Evolutionary conservation across 2,113 vertebrate genomes (phyloP), one percentile per base, ranked within the genome.

Genomic region (Syngnathoides biaculeatus): DNA sequence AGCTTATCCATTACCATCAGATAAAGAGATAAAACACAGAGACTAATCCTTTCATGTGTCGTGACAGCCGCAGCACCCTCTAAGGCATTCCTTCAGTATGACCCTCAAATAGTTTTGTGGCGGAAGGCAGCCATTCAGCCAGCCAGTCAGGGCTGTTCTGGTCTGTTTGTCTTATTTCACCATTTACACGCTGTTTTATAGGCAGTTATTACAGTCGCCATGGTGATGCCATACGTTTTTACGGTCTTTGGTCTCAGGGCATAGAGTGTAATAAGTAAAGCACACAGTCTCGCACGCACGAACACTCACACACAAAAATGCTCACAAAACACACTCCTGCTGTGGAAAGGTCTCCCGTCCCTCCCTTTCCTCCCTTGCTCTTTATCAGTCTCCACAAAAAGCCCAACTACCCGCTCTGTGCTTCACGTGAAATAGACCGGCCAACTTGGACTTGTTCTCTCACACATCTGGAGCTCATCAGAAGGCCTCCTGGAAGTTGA

Each of bases 401-500:
- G 80, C 86, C 87, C 76, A 73, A 83, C 83, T 87, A 74, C 73
- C 69, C 58, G 35, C 85, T 81, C 65, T 84, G 75, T 75, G 80
- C 79, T 75, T 72, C 82, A 80, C 85, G 89, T 85, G 84, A 89
- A 88, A 89, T 87, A 82, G 87, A 87, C 63, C 70, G 84, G 80
- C 85, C 75, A 80, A 88, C 78, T 68, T 57, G 77, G 80, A 89
- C 82, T 85, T 81, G 83, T 88, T 84, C 85, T 83, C 79, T 88
- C 74, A 39, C 88, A 90, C 91, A 92, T 92, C 91, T 92, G 91
- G 90, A 91, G 84, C 84, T 90, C 84, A 91, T 92, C 90, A 90
- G 87, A 87, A 88, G 85, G 87, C 86, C 90, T 89, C 91, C 88
- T 91, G 90, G 86, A 90, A 89, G 90, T 86, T 87, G 80, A 89